A percentile compares a stretch with the other conserved stretches of the same genome.
Conservation (phyloP, 53 echinoderm and acorn worm genomes). For the Hippasteria phrygiana region DNA sequence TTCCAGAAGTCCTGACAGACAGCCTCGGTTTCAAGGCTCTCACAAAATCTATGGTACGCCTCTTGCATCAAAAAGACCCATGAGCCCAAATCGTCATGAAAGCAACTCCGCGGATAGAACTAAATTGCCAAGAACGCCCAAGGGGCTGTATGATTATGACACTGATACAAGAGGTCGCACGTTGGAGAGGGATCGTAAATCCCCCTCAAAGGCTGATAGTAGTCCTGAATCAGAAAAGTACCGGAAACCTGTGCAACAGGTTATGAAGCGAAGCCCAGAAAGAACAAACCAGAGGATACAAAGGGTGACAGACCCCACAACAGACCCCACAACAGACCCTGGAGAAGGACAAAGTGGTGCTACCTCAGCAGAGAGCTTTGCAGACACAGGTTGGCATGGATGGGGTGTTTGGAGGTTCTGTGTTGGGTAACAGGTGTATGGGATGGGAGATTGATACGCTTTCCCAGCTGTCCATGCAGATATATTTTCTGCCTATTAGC, state of each 20-base stretch:
- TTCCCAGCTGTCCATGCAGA: too few species aligned
- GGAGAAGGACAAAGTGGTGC: constrained; percentile 25
- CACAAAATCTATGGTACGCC: constrained; percentile 18
- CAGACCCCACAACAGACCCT: neutral
- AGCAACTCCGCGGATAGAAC: constrained; percentile 32
- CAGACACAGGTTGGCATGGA: constrained; percentile 35
- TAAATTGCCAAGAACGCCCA: neutral
- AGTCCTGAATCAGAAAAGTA: constrained; percentile 10
- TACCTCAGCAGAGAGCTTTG: constrained; percentile 37
- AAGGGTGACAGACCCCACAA: neutral
- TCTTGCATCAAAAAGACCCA: constrained; percentile 9
- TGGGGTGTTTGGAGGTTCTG: too few species aligned
- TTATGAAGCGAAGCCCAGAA: constrained; percentile 41
- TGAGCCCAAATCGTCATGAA: neutral
- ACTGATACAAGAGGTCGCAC: constrained; percentile 9
- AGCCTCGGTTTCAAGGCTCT: neutral
- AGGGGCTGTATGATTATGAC: neutral
- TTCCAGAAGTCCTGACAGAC: constrained; percentile 8
- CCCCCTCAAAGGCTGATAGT: neutral
- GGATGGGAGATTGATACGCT: too few species aligned
- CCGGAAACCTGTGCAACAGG: constrained; percentile 60
- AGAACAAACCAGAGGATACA: constrained; percentile 22
- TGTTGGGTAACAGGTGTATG: too few species aligned
- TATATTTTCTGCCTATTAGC: too few species aligned
- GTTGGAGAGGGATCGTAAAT: neutral